Percentiles rank a stretch among this genome's conserved stretches.
These are phyloP conservation scores for Cervus canadensis DNA, from an alignment of 2,113 vertebrate genomes.

Conservation along the genomic window DNA sequence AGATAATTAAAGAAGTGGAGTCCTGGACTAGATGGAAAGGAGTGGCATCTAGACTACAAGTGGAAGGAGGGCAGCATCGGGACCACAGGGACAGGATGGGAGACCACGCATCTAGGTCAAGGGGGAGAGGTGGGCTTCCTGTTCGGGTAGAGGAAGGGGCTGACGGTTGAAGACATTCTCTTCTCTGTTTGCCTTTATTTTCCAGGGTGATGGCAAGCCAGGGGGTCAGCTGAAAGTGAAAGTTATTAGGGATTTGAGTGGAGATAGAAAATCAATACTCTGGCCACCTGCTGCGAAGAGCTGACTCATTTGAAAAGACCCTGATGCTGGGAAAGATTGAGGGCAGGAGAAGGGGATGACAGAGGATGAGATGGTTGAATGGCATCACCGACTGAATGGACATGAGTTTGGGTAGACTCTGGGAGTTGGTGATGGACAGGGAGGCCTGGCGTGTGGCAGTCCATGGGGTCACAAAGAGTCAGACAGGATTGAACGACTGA, in stretches of 20 bases:
- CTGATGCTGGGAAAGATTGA: background rate
- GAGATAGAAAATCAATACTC: background rate
- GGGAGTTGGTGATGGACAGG: background rate
- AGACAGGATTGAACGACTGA: background rate
- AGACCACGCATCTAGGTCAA: accelerated
- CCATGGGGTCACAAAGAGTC: accelerated
- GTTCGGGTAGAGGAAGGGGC: accelerated
- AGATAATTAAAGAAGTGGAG: constrained; percentile 7
- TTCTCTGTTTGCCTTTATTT: background rate
- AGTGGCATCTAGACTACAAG: background rate
- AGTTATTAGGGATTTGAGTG: background rate
- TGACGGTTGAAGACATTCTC: accelerated
- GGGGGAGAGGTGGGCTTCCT: accelerated
- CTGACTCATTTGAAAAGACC: background rate
- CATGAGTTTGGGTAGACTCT: accelerated
- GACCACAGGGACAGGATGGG: background rate
- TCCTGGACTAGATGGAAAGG: background rate
- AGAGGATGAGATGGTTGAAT: background rate
- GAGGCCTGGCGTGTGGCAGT: too few species aligned
- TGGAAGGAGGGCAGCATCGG: accelerated
- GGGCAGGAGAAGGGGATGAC: background rate
- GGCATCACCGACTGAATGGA: background rate
- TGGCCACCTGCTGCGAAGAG: background rate
- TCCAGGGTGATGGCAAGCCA: background rate
- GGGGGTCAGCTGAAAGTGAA: background rate